Percentiles rank a stretch among this genome's conserved stretches.
These are phyloP conservation scores for Trissolcus brochymenae DNA, from an alignment of 2,888 invertebrate species.

Conservation along the genomic window DNA sequence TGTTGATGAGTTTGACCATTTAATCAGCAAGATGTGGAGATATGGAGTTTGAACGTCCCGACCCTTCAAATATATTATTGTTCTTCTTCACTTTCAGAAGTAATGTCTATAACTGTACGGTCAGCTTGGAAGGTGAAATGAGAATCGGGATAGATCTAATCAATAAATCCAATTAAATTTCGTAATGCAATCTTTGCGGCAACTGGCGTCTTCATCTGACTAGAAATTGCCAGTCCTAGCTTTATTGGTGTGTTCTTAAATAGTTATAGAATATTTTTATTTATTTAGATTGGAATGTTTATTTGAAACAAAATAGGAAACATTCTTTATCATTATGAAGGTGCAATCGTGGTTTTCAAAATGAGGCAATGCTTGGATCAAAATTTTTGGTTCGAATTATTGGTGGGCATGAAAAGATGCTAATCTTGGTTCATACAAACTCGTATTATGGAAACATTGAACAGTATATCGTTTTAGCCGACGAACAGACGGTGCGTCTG, in stretches of 20 bases:
- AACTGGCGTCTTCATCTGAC: constrained; percentile 29
- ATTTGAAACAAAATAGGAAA: constrained; percentile 4
- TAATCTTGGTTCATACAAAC: neutral
- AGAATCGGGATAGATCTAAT: constrained; percentile 70
- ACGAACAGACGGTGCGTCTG: constrained; percentile 34
- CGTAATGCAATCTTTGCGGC: constrained; percentile 65
- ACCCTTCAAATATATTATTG: constrained; percentile 49
- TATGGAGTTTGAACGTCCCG: constrained; percentile 39
- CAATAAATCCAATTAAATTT: constrained; percentile 76
- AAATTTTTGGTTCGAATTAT: neutral
- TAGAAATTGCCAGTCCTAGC: no score
- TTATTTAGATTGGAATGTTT: constrained; percentile 24
- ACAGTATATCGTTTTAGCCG: constrained; percentile 28
- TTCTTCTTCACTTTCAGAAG: constrained; percentile 40
- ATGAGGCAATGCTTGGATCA: neutral
- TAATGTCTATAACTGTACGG: constrained; percentile 16
- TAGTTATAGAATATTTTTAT: neutral
- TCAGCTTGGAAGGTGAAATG: constrained; percentile 61
- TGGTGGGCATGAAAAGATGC: constrained; percentile 3
- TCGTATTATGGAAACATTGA: constrained; percentile 17
- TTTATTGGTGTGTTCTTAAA: no score
- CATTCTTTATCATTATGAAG: neutral
- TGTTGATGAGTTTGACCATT: constrained; percentile 17
- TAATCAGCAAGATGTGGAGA: constrained; percentile 15
- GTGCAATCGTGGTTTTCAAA: neutral